Base-by-base conservation (phyloP, 1,140 invertebrate species). In the Coenobita brevimanus region DNA sequence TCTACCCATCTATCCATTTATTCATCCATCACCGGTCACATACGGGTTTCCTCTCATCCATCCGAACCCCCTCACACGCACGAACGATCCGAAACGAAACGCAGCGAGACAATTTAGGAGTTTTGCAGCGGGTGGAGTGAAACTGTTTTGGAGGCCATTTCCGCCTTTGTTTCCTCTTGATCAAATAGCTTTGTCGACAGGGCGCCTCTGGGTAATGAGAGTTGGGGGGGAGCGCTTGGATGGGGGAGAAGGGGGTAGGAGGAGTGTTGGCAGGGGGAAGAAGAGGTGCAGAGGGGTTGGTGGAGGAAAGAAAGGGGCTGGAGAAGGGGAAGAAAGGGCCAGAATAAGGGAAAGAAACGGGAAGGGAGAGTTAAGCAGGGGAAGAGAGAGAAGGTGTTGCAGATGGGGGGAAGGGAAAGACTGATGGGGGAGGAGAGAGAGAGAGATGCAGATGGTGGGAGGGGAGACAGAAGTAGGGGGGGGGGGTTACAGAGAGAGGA, bases 161-260 rank as follows among this genome's bases (percentile, higher is more conserved):
- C 67, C 67, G 67, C 67, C 67, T 33, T 71, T 71, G 67, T 71
- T 71, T 71, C 67, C 67, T 33, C 67, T 71, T 71, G 67, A 71
- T 71, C 67, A 71, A 71, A 71, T 71, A 71, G 67, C 67, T 71
- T 30, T 33, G 67, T 71, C 67, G 67, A 71, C 67, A 71, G 33
- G 24, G 24, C 67, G 67, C 67, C 30, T 27, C 67, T 27, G 30
- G 67, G 67, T 71, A 71, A 67, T 67, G 62, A 67, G 62, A 67
- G 62, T 67, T 67, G 54, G 54, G 54, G 10, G 54, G 10, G 10
- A n/a, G n/a, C 13, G 54, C n/a, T n/a, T n/a, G 54, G 54, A n/a
- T 13, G n/a, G 54, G 13, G 54, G n/a, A 57, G 54, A n/a, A n/a
- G 54, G n/a, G 54, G n/a, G 13, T 10, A 57, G 54, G 54, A 13